Percentiles rank a stretch among this genome's conserved stretches.
Conservation (phyloP, 2,113 vertebrate species). For the Asarcornis scutulata region DNA sequence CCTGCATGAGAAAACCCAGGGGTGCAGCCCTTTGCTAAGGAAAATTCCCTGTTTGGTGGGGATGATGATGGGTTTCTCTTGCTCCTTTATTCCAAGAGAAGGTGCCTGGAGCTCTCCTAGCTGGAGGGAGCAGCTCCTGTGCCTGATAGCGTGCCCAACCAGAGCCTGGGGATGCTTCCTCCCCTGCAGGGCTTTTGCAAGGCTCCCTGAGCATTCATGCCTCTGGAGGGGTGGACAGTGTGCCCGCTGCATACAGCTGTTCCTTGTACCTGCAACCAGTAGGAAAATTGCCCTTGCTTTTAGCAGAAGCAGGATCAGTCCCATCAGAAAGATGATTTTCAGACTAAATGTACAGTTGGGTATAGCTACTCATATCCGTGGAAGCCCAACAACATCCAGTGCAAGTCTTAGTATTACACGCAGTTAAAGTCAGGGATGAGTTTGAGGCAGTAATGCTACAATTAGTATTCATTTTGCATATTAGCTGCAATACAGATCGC, state of each 20-base stretch:
- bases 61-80: neutral
- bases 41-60: neutral
- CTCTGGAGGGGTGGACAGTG: neutral
- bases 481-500: neutral
- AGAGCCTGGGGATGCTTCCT: neutral
- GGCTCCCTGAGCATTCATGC: accelerated
- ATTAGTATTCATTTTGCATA: slow-evolving; percentile 55
- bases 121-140: neutral
- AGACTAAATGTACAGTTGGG: neutral
- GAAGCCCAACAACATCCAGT: neutral
- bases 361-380: neutral
- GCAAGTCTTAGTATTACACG: neutral
- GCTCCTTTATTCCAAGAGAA: neutral
- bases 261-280: neutral
- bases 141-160: neutral
- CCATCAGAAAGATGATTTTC: neutral
- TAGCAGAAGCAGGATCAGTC: neutral
- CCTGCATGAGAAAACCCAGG: neutral
- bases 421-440: slow-evolving; percentile 11
- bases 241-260: neutral
- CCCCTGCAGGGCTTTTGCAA: no score
- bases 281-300: neutral
- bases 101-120: neutral
- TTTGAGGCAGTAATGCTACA: slow-evolving; percentile 38
- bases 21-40: neutral